Base-by-base conservation (phyloP, 2,797 vertebrate genomes). In the Peromyscus nudipes region DNA sequence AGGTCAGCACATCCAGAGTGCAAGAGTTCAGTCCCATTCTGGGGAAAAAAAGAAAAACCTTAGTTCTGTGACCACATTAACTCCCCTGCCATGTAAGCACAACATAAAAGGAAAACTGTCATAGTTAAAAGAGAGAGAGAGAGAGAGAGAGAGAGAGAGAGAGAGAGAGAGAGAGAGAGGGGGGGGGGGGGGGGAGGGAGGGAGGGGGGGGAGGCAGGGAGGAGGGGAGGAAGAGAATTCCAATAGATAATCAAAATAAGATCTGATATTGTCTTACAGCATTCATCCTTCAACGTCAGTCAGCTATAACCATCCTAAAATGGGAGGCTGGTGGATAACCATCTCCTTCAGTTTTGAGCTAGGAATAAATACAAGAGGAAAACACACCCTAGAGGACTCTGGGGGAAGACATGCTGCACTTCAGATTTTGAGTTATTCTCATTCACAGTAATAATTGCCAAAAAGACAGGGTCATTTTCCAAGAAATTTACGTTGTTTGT, bases 401-500 rank as follows among this genome's bases (percentile, higher is more conserved):
- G 96, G 96, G 94, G 96, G 19, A 17, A 57, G 43, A 96, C n/a
- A 57, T 1, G 29, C 89, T 60, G 40, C 49, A 91, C 60, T 79
- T 71, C 43, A 86, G 84, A 95, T 91, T 91, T 81, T 95, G 76
- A 95, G 79, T 88, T 8, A 80, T 95, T 98, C 90, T 97, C 93
- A 27, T 96, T 97, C 97, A 89, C 86, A 94, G 93, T 19, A 7
- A 75, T 97, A 95, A 88, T 1, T 96, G 97, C 98, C 98, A 98
- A 93, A 93, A 98, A 96, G 55, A 37, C 92, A 97, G 96, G 98
- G 97, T 98, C 97, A 96, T 98, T 97, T 98, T 98, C 98, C 98
- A 98, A 98, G 98, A 98, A 98, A 98, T 92, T 79, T 97, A 88
- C 96, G 95, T 98, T 97, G 98, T 96, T 98, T 98, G 98, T 97